Evolutionary conservation across 2,888 invertebrate genomes (phyloP).

Genomic region (Pollenia griseotomentosa): DNA sequence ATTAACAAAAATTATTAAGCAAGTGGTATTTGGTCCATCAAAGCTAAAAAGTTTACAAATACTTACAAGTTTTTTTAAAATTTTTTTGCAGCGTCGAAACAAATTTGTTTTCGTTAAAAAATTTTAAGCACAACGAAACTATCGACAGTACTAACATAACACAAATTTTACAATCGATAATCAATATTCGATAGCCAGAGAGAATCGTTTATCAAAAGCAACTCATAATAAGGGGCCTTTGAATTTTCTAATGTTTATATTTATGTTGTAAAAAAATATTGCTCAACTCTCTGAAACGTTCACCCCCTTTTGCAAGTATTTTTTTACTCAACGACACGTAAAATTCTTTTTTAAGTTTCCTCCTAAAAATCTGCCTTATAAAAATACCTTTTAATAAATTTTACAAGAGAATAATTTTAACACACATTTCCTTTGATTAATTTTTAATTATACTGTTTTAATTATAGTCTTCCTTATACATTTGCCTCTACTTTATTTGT

Average conservation of each 20-base stretch:
- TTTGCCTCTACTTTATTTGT: background rate
- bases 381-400: conserved; percentile 15
- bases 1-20: too few species aligned
- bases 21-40: too few species aligned
- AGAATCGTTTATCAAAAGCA: too few species aligned
- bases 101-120: too few species aligned
- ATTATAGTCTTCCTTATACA: conserved; percentile 28
- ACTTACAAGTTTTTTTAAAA: too few species aligned
- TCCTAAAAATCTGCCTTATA: conserved; percentile 29
- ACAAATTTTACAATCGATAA: too few species aligned
- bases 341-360: background rate
- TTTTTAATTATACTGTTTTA: conserved; percentile 33
- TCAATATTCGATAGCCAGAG: too few species aligned
- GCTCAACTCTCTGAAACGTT: background rate
- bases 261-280: background rate
- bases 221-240: background rate
- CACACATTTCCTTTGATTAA: conserved; percentile 45
- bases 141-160: too few species aligned
- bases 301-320: too few species aligned
- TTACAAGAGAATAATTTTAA: background rate
- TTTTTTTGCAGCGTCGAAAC: too few species aligned
- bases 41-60: too few species aligned
- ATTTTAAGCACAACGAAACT: too few species aligned
- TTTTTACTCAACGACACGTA: background rate
- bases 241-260: background rate